Percentiles rank a stretch among this genome's conserved stretches.
These are phyloP conservation scores for Tridacna gigas DNA, from an alignment of 2,888 invertebrate species.

Conservation along the genomic window DNA sequence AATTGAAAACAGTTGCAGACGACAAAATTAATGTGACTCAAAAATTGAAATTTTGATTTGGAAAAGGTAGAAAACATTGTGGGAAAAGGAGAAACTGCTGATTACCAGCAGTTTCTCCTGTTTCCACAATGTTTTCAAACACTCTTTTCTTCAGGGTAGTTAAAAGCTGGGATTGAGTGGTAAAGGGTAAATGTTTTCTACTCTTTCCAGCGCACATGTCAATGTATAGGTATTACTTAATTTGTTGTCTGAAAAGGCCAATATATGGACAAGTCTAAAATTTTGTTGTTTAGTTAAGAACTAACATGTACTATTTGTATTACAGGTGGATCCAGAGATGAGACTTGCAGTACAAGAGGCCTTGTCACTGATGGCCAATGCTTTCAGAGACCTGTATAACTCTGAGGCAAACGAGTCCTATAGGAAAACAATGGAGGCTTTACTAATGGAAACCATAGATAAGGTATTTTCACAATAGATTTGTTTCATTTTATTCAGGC, in stretches of 20 bases:
- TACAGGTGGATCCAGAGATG: conserved; percentile 81
- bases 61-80: not conserved
- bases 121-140: conserved; percentile 1
- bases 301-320: not conserved
- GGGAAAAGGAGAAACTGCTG: not conserved
- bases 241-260: no score
- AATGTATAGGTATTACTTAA: no score
- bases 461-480: conserved; percentile 85
- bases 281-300: no score
- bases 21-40: no score
- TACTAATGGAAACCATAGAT: conserved; percentile 91
- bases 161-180: no score
- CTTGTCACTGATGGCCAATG: conserved; percentile 89
- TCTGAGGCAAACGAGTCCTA: conserved; percentile 75
- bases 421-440: conserved; percentile 87
- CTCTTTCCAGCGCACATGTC: no score
- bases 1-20: no score
- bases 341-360: conserved; percentile 89
- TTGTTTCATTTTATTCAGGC: no score
- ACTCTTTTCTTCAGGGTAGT: no score
- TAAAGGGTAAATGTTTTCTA: no score
- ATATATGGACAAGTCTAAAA: no score
- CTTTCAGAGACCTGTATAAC: conserved; percentile 86
- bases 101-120: not conserved
- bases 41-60: no score